phyloP scores from a whole-genome alignment of 2,113 vertebrate genomes.

The Pyxicephalus adspersus region DNA sequence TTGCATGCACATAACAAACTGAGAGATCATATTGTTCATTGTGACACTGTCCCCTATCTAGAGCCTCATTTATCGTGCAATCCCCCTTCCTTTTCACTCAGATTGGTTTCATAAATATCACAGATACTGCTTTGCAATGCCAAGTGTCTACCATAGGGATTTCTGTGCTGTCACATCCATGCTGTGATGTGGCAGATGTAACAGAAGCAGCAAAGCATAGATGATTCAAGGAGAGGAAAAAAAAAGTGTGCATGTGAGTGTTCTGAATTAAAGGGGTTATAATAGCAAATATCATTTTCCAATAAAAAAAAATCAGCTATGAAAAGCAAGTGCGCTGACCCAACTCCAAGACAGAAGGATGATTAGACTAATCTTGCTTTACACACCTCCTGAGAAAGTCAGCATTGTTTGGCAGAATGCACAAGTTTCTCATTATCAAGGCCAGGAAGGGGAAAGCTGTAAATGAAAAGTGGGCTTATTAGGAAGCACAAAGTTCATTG shows the following conservation, averaged over 20 bases:
- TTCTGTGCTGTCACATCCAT: conserved; percentile 32
- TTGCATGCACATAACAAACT: background rate
- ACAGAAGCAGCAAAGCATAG: conserved; percentile 44
- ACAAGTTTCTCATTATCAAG: background rate
- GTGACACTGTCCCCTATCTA: background rate
- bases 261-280: background rate
- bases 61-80: conserved; percentile 1
- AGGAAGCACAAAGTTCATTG: too few species aligned
- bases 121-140: conserved; percentile 33
- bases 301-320: conserved; percentile 16
- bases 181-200: conserved; percentile 41
- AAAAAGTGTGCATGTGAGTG: background rate
- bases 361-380: conserved; percentile 40
- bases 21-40: conserved; percentile 19
- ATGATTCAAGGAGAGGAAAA: conserved; percentile 41
- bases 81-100: background rate
- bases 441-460: conserved; percentile 8
- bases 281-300: conserved; percentile 43
- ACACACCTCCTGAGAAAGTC: conserved; percentile 18
- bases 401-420: conserved; percentile 5
- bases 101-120: conserved; percentile 40
- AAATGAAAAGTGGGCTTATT: too few species aligned
- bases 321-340: conserved; percentile 13
- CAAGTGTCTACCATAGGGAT: conserved; percentile 25
- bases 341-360: conserved; percentile 32